A percentile compares a stretch with the other conserved stretches of the same genome.
phyloP scores from a whole-genome alignment of 2,113 vertebrate species.

The Tragulus kanchil region DNA sequence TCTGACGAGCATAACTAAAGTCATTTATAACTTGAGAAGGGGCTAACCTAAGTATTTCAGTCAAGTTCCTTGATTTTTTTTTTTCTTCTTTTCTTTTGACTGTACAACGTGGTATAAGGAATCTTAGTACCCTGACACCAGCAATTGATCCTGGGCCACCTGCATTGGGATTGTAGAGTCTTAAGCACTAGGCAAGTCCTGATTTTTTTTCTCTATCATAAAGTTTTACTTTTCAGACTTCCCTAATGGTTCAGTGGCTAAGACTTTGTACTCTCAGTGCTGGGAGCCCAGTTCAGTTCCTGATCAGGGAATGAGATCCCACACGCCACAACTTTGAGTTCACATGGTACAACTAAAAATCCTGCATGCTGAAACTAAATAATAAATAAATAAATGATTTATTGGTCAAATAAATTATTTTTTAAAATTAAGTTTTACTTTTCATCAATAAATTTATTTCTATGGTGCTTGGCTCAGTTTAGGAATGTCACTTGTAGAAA shows the following conservation, averaged over 20 bases:
- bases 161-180: neutral
- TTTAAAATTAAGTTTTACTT: neutral
- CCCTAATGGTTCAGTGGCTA: neutral
- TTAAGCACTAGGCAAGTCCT: neutral
- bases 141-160: neutral
- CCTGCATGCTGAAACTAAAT: neutral
- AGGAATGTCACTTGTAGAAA: neutral
- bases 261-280: fast-evolving
- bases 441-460: neutral
- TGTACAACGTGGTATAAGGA: neutral
- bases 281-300: neutral
- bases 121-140: neutral
- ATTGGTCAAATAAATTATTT: too few relatives aligned
- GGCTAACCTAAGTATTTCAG: neutral
- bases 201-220: neutral
- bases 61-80: neutral
- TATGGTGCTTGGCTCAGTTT: neutral
- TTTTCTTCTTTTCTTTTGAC: neutral
- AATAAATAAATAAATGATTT: neutral
- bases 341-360: neutral
- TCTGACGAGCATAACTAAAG: neutral
- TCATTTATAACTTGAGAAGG: neutral
- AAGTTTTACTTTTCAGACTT: neutral
- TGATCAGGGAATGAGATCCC: neutral
- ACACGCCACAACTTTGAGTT: too few relatives aligned